A percentile compares a stretch with the other conserved stretches of the same genome.
phyloP scores from a whole-genome alignment of 2,797 vertebrate genomes.

The Pseudochirops cupreus region DNA sequence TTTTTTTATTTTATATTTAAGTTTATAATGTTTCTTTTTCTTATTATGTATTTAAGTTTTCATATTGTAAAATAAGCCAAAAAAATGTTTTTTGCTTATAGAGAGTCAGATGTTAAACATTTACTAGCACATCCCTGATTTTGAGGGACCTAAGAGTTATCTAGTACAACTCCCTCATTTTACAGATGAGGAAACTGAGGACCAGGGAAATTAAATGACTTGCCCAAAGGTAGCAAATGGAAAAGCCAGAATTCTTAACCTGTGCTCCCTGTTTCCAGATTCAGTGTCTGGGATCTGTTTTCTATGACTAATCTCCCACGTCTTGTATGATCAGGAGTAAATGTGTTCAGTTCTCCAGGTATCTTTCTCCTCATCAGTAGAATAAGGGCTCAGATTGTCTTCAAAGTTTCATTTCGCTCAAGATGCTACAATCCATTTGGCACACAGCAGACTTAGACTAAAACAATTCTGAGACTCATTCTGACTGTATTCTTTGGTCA shows the following conservation, averaged over 20 bases:
- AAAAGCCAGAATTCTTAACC: background rate
- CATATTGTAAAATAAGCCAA: no score
- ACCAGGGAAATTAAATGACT: background rate
- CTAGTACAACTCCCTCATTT: background rate
- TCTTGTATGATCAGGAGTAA: background rate
- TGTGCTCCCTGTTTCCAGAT: background rate
- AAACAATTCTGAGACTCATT: background rate
- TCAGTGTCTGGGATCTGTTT: background rate
- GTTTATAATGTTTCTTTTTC: no score
- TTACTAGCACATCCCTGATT: background rate
- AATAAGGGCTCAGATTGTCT: background rate
- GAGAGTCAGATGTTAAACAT: background rate
- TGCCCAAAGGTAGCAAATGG: background rate
- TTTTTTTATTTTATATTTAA: no score
- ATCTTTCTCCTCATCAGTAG: background rate
- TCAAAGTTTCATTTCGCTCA: background rate
- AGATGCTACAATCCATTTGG: background rate
- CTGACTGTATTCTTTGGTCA: background rate
- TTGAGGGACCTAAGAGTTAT: background rate
- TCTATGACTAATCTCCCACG: background rate
- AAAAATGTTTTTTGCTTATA: no score
- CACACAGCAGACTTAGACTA: background rate
- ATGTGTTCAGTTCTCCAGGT: background rate
- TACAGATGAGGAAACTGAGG: background rate
- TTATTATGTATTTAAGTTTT: no score